phyloP scores from a whole-genome alignment of 2,888 invertebrate genomes.

The Calameuta filiformis region DNA sequence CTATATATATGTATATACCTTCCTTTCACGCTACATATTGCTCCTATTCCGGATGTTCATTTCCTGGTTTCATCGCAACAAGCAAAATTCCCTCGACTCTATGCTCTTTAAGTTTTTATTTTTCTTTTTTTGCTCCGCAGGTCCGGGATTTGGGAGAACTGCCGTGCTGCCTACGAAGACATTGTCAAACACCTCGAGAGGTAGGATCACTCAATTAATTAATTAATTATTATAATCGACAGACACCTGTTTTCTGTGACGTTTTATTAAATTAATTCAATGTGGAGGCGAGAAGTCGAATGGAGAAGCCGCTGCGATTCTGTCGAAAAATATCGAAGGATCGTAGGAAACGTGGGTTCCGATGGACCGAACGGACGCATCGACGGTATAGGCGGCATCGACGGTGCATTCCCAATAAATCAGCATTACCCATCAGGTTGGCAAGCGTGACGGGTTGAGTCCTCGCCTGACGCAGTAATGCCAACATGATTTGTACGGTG shows the following conservation, averaged over 20 bases:
- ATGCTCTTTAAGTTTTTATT: slow-evolving; percentile 7
- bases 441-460: slow-evolving; percentile 58
- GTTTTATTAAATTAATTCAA: not conserved
- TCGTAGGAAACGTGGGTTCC: not conserved
- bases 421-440: slow-evolving; percentile 62
- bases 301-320: no score
- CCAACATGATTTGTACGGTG: slow-evolving; percentile 64
- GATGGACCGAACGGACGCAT: slow-evolving; percentile 15
- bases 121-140: slow-evolving; percentile 42
- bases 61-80: no score
- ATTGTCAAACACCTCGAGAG: slow-evolving; percentile 95
- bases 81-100: not conserved
- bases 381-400: slow-evolving; percentile 23
- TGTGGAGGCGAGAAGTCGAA: not conserved
- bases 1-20: no score
- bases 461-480: slow-evolving; percentile 63
- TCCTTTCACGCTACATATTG: no score
- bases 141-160: slow-evolving; percentile 88
- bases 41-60: no score
- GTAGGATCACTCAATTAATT: slow-evolving; percentile 69
- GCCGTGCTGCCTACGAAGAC: slow-evolving; percentile 94
- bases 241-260: no score
- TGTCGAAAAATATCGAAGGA: not conserved
- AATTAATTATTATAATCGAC: no score
- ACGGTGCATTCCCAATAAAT: slow-evolving; percentile 58